A percentile compares a stretch with the other conserved stretches of the same genome.
These are phyloP conservation scores for Abramis brama DNA, from an alignment of 2,113 vertebrate species.

Conservation along the genomic window DNA sequence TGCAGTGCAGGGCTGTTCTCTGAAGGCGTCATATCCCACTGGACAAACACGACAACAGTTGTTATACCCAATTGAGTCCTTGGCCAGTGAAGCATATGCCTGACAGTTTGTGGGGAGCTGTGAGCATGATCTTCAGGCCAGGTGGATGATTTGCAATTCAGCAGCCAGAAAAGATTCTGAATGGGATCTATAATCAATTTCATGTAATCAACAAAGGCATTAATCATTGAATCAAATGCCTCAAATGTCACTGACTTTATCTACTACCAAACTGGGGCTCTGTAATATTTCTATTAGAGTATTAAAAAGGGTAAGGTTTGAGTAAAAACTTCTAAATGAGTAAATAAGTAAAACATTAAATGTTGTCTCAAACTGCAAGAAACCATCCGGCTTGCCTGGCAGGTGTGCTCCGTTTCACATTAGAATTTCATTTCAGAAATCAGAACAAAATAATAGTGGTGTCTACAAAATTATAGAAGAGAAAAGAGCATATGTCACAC, in stretches of 20 bases:
- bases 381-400: neutral
- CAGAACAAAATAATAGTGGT: neutral
- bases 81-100: constrained; percentile 43
- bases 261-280: neutral
- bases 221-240: neutral
- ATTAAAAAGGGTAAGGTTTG: constrained; percentile 3
- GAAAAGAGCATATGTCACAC: constrained; percentile 7
- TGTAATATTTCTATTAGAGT: neutral
- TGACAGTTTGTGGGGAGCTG: constrained; percentile 41
- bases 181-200: neutral
- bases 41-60: constrained; percentile 54
- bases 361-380: neutral
- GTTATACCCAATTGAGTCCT: constrained; percentile 49
- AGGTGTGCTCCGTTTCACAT: neutral
- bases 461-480: constrained; percentile 16
- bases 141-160: constrained; percentile 39
- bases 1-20: constrained; percentile 23
- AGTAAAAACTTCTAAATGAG: neutral
- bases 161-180: constrained; percentile 1
- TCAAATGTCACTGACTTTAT: neutral
- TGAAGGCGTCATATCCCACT: constrained; percentile 36
- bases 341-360: neutral
- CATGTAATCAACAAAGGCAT: neutral
- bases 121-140: constrained; percentile 44
- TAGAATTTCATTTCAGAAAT: constrained; percentile 25